phyloP scores from a whole-genome alignment of 2,888 invertebrate genomes.

The Zootermopsis nevadensis region DNA sequence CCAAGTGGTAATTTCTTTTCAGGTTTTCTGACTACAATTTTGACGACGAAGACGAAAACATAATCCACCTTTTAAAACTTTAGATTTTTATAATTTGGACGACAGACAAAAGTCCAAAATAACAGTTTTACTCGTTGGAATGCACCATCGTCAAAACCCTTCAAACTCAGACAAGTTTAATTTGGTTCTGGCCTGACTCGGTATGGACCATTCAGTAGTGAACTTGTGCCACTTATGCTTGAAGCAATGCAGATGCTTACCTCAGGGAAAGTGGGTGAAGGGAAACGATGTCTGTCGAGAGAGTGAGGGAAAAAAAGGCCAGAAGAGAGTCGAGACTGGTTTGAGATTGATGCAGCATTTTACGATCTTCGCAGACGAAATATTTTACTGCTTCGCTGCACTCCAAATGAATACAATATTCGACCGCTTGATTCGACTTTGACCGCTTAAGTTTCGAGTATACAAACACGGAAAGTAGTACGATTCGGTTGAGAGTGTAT shows the following conservation, averaged over 20 bases:
- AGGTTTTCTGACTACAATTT: no score
- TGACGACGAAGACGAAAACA: no score
- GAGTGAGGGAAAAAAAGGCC: background rate
- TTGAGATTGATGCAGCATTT: conserved; percentile 1
- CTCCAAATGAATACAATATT: background rate
- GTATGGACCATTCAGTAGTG: background rate
- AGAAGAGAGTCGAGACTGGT: background rate
- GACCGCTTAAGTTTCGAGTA: background rate
- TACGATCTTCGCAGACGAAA: background rate
- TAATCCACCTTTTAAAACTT: no score
- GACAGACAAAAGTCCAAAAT: no score
- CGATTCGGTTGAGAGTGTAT: no score
- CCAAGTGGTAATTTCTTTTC: no score
- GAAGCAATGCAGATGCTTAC: background rate
- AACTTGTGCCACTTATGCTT: background rate
- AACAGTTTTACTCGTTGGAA: no score
- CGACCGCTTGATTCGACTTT: background rate
- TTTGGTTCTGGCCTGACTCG: no score
- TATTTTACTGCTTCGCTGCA: background rate
- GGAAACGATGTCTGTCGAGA: background rate
- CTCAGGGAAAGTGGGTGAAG: conserved; percentile 36
- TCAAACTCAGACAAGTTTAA: no score
- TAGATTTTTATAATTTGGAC: no score
- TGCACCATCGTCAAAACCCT: no score
- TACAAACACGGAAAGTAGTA: no score